Conservation (phyloP, 2,797 vertebrate species). For the Cyclura pinguis region DNA sequence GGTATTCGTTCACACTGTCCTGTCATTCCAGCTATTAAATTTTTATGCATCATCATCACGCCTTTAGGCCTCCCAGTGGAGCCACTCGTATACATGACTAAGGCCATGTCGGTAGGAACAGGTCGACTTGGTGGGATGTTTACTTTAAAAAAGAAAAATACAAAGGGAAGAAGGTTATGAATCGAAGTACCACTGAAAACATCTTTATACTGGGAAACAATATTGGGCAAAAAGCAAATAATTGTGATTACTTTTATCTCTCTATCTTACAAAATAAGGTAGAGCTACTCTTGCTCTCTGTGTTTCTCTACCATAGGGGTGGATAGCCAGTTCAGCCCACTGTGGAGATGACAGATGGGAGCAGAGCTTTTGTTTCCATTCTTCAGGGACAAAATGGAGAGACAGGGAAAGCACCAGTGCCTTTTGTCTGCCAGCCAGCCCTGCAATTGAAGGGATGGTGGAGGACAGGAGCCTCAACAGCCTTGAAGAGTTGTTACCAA, state of each 20-base stretch:
- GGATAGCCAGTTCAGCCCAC: not conserved
- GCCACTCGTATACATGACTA: slow-evolving; percentile 98
- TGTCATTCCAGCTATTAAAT: slow-evolving; percentile 95
- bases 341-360: not conserved
- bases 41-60: slow-evolving; percentile 95
- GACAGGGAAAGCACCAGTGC: not conserved
- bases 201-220: not conserved
- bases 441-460: not conserved
- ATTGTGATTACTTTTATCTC: not conserved
- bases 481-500: not conserved
- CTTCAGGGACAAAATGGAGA: not conserved
- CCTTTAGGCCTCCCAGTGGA: slow-evolving; percentile 97
- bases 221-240: not conserved
- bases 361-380: too few relatives aligned
- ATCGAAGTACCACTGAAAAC: not conserved
- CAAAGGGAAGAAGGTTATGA: not conserved
- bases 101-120: slow-evolving; percentile 88
- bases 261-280: not conserved
- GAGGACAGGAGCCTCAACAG: not conserved
- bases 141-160: slow-evolving; percentile 74
- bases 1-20: slow-evolving; percentile 97
- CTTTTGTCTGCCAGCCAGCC: not conserved
- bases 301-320: not conserved
- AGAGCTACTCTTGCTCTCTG: not conserved
- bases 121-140: slow-evolving; percentile 83